Evolutionary conservation across 2,888 invertebrate genomes (phyloP), one percentile per base, ranked within the genome.

Genomic region (Heliconius erato): DNA sequence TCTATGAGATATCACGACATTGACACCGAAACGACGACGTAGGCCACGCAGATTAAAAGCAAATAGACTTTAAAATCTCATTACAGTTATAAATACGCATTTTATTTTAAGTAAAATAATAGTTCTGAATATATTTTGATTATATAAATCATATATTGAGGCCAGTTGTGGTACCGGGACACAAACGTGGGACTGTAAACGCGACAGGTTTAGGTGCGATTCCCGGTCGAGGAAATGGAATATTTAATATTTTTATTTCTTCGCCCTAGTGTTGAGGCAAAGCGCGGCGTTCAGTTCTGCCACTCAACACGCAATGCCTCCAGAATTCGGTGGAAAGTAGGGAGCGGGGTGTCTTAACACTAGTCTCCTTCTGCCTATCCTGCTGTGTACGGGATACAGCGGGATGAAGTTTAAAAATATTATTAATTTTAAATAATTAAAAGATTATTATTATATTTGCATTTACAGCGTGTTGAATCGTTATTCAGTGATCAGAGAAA

Each of bases 1-100:
- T 74, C 44, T 80, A 67, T 32, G 67, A 78, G 49, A 69, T 68
- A 79, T 67, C 69, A 79, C 26, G 44, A 79, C 32, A 67, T 28
- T 44, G 68, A 79, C 67, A 49, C 32, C 49, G 49, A 67, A 69
- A 49, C 68, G 54, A 68, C 68, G 32, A 54, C 26, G 63, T n/a
- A 63, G 63, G 35, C 63, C 35, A 32, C 35, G 35, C 35, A 76
- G 35, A 32, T 32, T 59, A 44, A 23, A 40, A 79, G 59, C 44
- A 63, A 40, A 72, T 6, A 63, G 59, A 4, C 32, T 71, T 40
- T 63, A 35, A 63, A 76, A 35, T 5, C n/a, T 76, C 32, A 63
- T 59, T 63, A 76, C 59, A 32, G 12, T 74, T 59, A 74, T 32
- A 26, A 65, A 4, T 26, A 23, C 6, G 49, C 5, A 54, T 54